Conservation (phyloP, 2,797 vertebrate species). For the Schizothorax lantsangensis region DNA sequence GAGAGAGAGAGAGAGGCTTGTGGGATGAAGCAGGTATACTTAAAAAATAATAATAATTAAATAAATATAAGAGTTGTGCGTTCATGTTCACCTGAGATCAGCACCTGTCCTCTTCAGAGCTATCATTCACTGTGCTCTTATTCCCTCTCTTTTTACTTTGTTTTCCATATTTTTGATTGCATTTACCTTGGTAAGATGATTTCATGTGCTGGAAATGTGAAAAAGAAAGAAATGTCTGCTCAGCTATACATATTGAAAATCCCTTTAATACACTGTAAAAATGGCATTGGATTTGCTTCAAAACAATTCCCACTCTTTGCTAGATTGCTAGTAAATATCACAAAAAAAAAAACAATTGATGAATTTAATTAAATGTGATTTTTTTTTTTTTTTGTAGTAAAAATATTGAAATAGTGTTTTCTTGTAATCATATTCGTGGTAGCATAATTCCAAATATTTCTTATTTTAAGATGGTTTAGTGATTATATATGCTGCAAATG, state of each 20-base stretch:
- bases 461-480: neutral
- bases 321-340: neutral
- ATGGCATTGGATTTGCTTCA: neutral
- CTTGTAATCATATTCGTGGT: neutral
- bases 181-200: neutral
- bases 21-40: slow-evolving; percentile 8
- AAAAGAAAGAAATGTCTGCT: neutral
- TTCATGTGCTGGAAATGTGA: neutral
- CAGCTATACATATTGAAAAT: too few relatives aligned
- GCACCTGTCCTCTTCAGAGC: slow-evolving; percentile 13
- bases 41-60: neutral
- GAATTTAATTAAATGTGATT: neutral
- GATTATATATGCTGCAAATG: neutral
- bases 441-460: neutral
- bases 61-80: neutral
- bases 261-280: neutral
- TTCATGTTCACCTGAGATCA: slow-evolving; percentile 19
- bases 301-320: neutral
- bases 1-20: slow-evolving; percentile 17
- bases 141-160: neutral
- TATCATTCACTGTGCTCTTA: neutral
- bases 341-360: neutral
- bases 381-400: neutral
- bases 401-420: neutral
- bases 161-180: neutral